Percentiles rank a stretch among this genome's conserved stretches.
phyloP scores from a whole-genome alignment of 2,797 vertebrate genomes.

The Bradypodion ventrale region DNA sequence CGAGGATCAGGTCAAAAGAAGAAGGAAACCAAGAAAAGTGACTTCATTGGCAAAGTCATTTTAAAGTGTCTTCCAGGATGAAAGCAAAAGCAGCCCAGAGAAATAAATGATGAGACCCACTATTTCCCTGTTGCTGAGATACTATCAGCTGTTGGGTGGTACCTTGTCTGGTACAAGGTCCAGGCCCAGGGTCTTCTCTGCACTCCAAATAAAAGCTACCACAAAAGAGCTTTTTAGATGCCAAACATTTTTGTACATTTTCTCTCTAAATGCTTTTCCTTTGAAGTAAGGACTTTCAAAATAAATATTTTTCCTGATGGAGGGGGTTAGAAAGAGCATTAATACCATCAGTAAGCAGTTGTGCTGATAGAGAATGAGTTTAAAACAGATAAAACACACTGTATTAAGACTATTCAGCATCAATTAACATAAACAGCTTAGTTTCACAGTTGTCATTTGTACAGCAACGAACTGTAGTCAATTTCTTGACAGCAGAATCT shows the following conservation, averaged over 20 bases:
- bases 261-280: constrained; percentile 6
- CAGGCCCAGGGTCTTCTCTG: too few relatives aligned
- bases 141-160: background rate
- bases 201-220: too few relatives aligned
- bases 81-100: too few relatives aligned
- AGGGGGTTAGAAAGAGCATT: constrained; percentile 41
- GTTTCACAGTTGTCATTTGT: constrained; percentile 64
- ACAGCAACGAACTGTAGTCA: constrained; percentile 65
- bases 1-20: too few relatives aligned
- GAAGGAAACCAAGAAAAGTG: too few relatives aligned
- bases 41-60: too few relatives aligned
- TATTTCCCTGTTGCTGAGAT: too few relatives aligned
- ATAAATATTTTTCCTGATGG: constrained; percentile 7
- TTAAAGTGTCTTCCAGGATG: too few relatives aligned
- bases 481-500: constrained; percentile 65
- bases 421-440: constrained; percentile 69
- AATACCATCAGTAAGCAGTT: constrained; percentile 54
- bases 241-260: constrained; percentile 32
- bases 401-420: constrained; percentile 63
- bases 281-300: constrained; percentile 19
- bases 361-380: constrained; percentile 49
- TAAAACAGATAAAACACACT: constrained; percentile 57
- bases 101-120: too few relatives aligned
- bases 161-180: too few relatives aligned
- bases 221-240: too few relatives aligned